Evolutionary conservation across 2,113 vertebrate species (phyloP), one percentile per base, ranked within the genome.

Genomic region (Esox niger): DNA sequence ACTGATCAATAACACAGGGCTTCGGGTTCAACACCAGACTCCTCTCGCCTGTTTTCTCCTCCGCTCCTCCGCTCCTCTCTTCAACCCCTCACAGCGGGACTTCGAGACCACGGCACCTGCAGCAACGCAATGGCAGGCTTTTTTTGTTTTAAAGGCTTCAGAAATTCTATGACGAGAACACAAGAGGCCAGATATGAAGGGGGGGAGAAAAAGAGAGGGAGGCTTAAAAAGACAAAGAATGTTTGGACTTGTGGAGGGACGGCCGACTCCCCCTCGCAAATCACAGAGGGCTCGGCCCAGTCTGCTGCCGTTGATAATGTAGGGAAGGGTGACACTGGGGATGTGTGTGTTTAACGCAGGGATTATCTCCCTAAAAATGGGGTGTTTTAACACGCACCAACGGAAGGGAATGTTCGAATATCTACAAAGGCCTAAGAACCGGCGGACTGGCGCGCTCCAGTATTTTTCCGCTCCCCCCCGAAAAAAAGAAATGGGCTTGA

Each of bases 261-360:
- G 38, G 13, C 17, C 38, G 38, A 17, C 38, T 43, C 73, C 76
- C 74, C 33, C 67, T 79, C 67, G 75, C 72, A 23, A 26, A 77
- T 85, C 86, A 86, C 87, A 64, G 69, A 86, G 86, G 88, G 81
- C 78, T 78, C 57, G 9, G 27, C 79, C 71, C 69, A 73, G 75
- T 85, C 83, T 85, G 75, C 76, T 76, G 79, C 80, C 86, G 86
- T 87, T 69, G 68, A 88, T 88, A 88, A 85, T 76, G 62, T 77
- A 85, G 77, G 49, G 9, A 56, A 27, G 68, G 62, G 59, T 43
- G 32, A 68, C 66, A 69, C 70, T 60, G 66, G 47, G 57, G 46
- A 71, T 38, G 65, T 66, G 47, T 70, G 67, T 69, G 58, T 86
- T 80, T 73, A 77, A 73, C 73, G 81, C 76, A 73, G 77, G 77